A percentile compares a stretch with the other conserved stretches of the same genome.
Evolutionary conservation across 1,140 invertebrate species (phyloP).

Genomic region (Sipha flava): DNA sequence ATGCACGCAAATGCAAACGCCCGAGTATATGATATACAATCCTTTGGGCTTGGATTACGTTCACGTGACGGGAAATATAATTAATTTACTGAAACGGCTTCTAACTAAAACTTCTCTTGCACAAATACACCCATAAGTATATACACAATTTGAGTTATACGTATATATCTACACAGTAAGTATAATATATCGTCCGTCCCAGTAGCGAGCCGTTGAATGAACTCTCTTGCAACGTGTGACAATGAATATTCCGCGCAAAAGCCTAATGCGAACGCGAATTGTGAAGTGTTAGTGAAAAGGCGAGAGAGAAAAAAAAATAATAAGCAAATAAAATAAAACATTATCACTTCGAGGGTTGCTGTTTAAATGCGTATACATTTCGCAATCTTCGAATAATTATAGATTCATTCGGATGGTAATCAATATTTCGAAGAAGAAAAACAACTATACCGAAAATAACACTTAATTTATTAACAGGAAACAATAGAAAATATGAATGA

Average conservation of each 20-base stretch:
- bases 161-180: background rate
- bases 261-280: background rate
- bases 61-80: constrained; percentile 14
- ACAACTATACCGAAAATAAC: too few relatives aligned
- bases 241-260: background rate
- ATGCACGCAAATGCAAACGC: background rate
- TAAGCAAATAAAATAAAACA: background rate
- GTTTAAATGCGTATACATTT: background rate
- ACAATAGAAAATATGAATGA: too few relatives aligned
- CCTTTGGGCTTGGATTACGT: background rate
- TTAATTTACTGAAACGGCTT: background rate
- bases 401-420: too few relatives aligned
- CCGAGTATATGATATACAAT: background rate
- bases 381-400: too few relatives aligned
- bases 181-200: background rate
- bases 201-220: background rate
- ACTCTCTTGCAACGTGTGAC: background rate
- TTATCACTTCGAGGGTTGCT: background rate
- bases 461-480: too few relatives aligned
- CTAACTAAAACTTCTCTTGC: background rate
- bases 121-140: background rate
- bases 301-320: too few relatives aligned
- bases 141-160: background rate
- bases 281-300: background rate
- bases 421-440: too few relatives aligned